Evolutionary conservation across 2,113 vertebrate genomes (phyloP).

Genomic region (Cisticola juncidis): DNA sequence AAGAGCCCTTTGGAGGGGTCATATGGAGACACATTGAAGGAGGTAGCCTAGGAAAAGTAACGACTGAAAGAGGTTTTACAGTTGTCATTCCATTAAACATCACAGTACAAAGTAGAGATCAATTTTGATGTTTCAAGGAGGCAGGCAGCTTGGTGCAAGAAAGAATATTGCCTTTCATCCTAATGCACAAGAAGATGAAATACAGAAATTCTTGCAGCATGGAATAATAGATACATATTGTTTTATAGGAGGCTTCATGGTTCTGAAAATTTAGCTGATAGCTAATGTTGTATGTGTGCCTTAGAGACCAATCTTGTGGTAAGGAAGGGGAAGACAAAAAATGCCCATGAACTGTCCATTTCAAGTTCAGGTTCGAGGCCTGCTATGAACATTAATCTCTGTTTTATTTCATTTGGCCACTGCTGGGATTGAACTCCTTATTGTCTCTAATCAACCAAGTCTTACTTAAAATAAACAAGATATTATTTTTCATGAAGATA

Average conservation of each 20-base stretch:
- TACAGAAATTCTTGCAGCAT: not conserved
- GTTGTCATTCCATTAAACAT: not conserved
- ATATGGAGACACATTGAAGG: not conserved
- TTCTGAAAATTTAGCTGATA: not conserved
- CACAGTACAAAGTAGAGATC: not conserved
- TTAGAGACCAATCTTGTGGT: not conserved
- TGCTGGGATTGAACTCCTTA: not conserved
- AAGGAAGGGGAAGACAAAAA: not conserved
- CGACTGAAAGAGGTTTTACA: not conserved
- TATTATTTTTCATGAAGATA: not conserved
- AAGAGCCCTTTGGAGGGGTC: not conserved
- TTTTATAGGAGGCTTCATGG: not conserved
- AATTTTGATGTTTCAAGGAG: not conserved
- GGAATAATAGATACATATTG: not conserved
- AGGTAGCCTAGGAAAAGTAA: not conserved
- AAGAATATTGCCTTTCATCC: not conserved
- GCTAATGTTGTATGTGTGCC: not conserved
- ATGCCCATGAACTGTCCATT: not conserved
- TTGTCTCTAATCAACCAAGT: not conserved
- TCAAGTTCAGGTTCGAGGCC: not conserved
- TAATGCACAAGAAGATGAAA: not conserved
- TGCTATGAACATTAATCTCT: not conserved
- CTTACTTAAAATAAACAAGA: not conserved
- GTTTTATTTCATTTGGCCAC: not conserved
- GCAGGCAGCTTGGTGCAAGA: rapidly evolving